Conservation (phyloP, 2,888 invertebrate genomes). For the Euplagia quadripunctaria region DNA sequence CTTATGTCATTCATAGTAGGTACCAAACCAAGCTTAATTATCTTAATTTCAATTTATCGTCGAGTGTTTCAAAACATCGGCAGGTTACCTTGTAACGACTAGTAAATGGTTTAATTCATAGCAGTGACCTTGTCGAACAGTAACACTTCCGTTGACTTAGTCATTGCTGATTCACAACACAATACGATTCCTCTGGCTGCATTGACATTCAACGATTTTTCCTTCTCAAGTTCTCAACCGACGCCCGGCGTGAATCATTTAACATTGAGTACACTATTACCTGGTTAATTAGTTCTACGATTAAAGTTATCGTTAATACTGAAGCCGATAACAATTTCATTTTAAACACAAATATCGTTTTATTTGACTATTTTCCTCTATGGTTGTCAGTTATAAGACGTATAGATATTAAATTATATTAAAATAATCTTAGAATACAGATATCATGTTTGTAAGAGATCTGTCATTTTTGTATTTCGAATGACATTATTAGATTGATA, state of each 20-base stretch:
- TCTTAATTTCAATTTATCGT: conserved; percentile 30
- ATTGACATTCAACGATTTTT: conserved; percentile 53
- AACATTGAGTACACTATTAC: conserved; percentile 8
- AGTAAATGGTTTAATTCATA: conserved; percentile 46
- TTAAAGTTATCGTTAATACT: neutral
- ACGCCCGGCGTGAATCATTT: conserved; percentile 28
- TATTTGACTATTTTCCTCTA: neutral
- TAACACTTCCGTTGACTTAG: conserved; percentile 59
- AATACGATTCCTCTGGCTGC: conserved; percentile 54
- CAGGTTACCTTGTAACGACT: conserved; percentile 42
- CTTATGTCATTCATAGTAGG: conserved; percentile 28
- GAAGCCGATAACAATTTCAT: neutral
- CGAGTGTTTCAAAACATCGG: conserved; percentile 35
- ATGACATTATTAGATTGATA: neutral
- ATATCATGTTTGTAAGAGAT: neutral
- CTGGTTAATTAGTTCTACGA: neutral
- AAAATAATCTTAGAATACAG: neutral
- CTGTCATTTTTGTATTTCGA: neutral
- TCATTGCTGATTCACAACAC: conserved; percentile 74
- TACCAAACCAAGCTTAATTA: conserved; percentile 37
- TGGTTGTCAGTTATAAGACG: neutral
- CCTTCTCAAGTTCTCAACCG: conserved; percentile 7
- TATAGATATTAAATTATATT: neutral
- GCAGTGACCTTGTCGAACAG: conserved; percentile 53
- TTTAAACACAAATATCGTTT: neutral